A percentile compares a stretch with the other conserved stretches of the same genome.
Conservation (phyloP, 2,797 vertebrate species). For the Tauraco hartlaubi region DNA sequence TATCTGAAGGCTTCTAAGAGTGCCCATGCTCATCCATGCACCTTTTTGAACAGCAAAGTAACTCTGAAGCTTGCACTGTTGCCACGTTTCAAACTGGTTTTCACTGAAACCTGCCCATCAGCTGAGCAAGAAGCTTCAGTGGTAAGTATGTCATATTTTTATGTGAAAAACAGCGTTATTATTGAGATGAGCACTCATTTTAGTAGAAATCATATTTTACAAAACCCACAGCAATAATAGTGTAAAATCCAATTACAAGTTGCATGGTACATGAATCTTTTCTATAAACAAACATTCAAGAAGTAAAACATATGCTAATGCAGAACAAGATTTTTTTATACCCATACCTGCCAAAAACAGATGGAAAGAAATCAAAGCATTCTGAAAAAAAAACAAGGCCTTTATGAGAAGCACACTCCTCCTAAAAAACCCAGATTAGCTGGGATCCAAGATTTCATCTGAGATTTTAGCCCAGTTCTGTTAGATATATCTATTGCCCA, state of each 20-base stretch:
- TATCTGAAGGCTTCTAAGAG: background rate
- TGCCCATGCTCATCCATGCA: background rate
- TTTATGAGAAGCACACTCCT: background rate
- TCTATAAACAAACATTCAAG: constrained; percentile 14
- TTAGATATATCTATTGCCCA: background rate
- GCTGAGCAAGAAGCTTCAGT: background rate
- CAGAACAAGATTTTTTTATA: constrained; percentile 20
- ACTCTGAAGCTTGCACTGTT: background rate
- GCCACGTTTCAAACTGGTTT: background rate
- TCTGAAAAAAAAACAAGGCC: background rate
- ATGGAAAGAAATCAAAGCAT: background rate
- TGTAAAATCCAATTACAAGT: constrained; percentile 30
- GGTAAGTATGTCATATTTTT: background rate
- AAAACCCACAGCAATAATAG: background rate
- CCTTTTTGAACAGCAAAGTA: background rate
- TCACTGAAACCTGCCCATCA: background rate
- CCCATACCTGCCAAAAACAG: background rate
- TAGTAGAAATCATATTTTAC: background rate
- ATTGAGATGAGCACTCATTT: background rate
- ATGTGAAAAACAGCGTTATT: background rate
- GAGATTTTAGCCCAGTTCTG: background rate
- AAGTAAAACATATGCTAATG: constrained; percentile 33
- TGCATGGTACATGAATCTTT: constrained; percentile 14
- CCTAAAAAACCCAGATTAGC: background rate
- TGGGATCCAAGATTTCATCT: background rate